Evolutionary conservation across 2,797 vertebrate genomes (phyloP), one percentile per base, ranked within the genome.

Genomic region (Tympanoctomys barrerae): DNA sequence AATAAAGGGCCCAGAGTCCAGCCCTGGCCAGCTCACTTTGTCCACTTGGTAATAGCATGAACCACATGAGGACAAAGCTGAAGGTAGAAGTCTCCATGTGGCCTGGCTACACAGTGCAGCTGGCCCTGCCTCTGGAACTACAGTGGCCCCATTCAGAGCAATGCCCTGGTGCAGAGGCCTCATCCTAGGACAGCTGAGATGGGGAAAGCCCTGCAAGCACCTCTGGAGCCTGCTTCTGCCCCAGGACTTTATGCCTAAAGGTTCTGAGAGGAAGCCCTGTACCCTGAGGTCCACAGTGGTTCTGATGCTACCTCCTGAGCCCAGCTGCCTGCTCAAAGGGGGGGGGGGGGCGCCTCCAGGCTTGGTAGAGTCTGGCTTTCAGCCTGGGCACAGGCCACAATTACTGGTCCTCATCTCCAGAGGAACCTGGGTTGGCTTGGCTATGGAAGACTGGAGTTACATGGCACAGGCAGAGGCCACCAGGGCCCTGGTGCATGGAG

Each of bases 1-100:
- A 98, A 98, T 98, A 98, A 98, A 98, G 91, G 97, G 96, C 96
- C 97, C 61, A 86, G 96, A 97, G 94, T 96, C 96, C 94, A 97
- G 96, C 86, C 94, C 88, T 93, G 80, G 93, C 70, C 57, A 85
- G 75, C 90, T 96, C 77, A 13, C 62, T 97, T 93, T 96, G 96
- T 97, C 92, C 42, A 59, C 31, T 83, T 94, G 54, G 92, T 91
- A 78, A 86, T 52, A 91, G 84, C 81, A 62, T 73, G 84, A 87
- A 71, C 71, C 64, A 87, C 82, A 87, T 91, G 92, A 92, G 78
- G 61, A 79, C 49, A 54, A 73, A 57, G 73, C 36, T 52, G 89
- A 39, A 79, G 39, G 90, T 33, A 92, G 39, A 83, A 71, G 77
- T 94, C 81, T 57, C n/a, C 26, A 22, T 2, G 1, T 33, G 70